These are phyloP conservation scores for Mercenaria mercenaria DNA, from an alignment of 1,140 invertebrate genomes.

Conservation along the genomic window DNA sequence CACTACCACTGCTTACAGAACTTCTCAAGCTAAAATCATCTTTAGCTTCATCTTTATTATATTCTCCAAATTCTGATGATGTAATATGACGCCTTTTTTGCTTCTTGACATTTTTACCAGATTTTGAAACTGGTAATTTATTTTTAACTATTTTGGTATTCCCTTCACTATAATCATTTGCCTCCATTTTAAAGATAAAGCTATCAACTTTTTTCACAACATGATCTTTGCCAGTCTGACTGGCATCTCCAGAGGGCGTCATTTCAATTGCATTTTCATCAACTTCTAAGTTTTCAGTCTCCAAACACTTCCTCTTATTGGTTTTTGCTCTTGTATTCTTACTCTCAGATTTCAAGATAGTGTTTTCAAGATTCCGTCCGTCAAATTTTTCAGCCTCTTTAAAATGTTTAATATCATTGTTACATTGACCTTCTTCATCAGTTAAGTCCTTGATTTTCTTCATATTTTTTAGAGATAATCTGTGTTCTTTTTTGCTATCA, in stretches of 20 bases:
- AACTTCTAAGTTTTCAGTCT: not conserved
- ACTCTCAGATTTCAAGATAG: not conserved
- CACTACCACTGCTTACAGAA: not conserved
- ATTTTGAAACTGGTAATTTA: not conserved
- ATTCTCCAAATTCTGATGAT: not conserved
- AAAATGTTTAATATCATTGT: not conserved
- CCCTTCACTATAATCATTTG: not conserved
- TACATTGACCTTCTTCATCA: not conserved
- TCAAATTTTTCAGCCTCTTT: not conserved
- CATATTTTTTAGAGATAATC: not conserved
- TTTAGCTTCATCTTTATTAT: not conserved
- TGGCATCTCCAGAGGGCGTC: slow-evolving; percentile 32
- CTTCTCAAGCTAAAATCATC: not conserved
- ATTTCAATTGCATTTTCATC: not conserved
- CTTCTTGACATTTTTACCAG: not conserved
- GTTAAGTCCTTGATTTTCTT: not conserved
- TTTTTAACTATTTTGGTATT: not conserved
- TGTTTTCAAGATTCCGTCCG: not conserved
- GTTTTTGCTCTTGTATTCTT: not conserved
- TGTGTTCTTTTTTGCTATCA: not conserved
- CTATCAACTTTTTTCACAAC: not conserved
- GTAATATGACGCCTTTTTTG: not conserved
- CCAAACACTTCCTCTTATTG: not conserved
- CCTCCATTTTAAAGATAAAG: not conserved
- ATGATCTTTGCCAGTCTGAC: not conserved